These are phyloP conservation scores for Gouania willdenowi DNA, from an alignment of 2,797 vertebrate species.

Conservation along the genomic window DNA sequence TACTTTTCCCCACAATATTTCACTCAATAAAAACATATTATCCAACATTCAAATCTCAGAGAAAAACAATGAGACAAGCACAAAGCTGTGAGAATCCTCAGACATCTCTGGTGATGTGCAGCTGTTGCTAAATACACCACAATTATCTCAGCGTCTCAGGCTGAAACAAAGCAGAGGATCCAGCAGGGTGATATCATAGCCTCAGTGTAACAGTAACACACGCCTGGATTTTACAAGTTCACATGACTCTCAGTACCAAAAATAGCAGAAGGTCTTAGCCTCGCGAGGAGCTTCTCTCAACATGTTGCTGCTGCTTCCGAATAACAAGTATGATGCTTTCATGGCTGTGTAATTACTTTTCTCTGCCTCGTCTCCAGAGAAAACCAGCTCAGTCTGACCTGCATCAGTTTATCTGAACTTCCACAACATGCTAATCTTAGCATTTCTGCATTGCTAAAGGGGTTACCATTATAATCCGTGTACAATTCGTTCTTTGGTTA, in stretches of 20 bases:
- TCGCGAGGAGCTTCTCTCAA: not conserved
- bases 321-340: slow-evolving; percentile 25
- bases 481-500: too few relatives aligned
- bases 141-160: not conserved
- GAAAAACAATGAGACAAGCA: too few relatives aligned
- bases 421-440: slow-evolving; percentile 13
- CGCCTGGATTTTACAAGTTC: slow-evolving; percentile 17
- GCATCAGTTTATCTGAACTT: slow-evolving; percentile 19
- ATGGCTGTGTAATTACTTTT: slow-evolving; percentile 9
- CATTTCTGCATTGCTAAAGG: slow-evolving; percentile 4
- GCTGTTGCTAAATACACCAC: slow-evolving; percentile 2
- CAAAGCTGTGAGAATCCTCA: too few relatives aligned
- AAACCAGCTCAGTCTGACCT: slow-evolving; percentile 34
- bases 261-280: slow-evolving; percentile 20
- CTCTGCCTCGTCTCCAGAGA: slow-evolving; percentile 24
- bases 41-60: not conserved
- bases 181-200: slow-evolving; percentile 13
- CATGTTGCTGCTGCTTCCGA: not conserved
- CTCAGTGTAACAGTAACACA: slow-evolving; percentile 7
- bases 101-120: not conserved
- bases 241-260: slow-evolving; percentile 13
- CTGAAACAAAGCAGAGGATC: slow-evolving; percentile 9
- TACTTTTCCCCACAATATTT: too few relatives aligned
- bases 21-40: slow-evolving; percentile 9
- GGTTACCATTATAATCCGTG: too few relatives aligned